Evolutionary conservation across 2,797 vertebrate genomes (phyloP).

Genomic region (Pitangus sulphuratus): DNA sequence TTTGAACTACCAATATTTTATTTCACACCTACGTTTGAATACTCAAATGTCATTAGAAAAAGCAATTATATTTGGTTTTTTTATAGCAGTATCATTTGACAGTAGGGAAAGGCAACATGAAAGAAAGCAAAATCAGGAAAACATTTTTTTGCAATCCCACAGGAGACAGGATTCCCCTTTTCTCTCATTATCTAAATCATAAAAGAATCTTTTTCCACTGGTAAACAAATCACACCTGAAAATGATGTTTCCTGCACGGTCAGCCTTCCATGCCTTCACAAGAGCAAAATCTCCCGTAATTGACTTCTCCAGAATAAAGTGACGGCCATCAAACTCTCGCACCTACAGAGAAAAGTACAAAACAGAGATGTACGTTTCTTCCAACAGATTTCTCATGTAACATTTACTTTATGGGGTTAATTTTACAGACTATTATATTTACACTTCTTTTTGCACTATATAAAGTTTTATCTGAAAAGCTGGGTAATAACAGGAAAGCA

Average conservation of each 20-base stretch:
- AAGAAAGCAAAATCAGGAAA: background rate
- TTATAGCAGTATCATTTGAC: background rate
- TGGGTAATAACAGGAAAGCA: background rate
- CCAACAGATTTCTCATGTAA: background rate
- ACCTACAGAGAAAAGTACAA: constrained; percentile 78
- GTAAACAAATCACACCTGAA: constrained; percentile 85
- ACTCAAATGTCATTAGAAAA: background rate
- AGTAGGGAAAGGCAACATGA: constrained; percentile 8
- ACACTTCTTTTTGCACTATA: background rate
- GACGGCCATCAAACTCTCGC: constrained; percentile 87
- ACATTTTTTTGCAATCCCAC: background rate
- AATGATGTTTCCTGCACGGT: constrained; percentile 91
- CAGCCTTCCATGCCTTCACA: constrained; percentile 96
- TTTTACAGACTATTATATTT: background rate
- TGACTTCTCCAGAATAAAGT: constrained; percentile 92
- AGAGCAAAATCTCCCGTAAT: constrained; percentile 96
- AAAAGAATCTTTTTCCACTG: background rate
- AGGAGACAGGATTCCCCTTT: background rate
- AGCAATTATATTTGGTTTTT: background rate
- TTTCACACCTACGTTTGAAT: background rate
- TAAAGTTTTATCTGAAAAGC: background rate
- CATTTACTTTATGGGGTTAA: background rate
- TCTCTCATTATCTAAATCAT: background rate
- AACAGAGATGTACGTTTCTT: background rate
- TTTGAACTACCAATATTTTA: background rate